Evolutionary conservation across 2,797 vertebrate genomes (phyloP).

Genomic region (Pseudomugil tenellus): DNA sequence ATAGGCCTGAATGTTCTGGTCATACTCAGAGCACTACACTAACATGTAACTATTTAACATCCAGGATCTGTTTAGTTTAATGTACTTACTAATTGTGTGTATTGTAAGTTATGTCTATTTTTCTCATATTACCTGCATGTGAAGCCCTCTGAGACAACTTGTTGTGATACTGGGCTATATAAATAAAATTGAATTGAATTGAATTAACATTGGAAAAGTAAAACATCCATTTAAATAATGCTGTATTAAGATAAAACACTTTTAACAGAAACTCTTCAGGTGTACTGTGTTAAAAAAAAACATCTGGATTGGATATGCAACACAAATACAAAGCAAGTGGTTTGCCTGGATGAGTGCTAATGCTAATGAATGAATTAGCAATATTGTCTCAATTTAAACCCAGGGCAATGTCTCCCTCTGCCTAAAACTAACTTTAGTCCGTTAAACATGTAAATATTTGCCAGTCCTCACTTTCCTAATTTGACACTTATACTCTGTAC

Average conservation of each 20-base stretch:
- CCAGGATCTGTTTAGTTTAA: too few relatives aligned
- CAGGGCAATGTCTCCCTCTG: background rate
- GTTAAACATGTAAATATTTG: background rate
- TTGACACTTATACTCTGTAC: background rate
- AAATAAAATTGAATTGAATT: too few relatives aligned
- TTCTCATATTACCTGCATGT: too few relatives aligned
- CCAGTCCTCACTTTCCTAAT: too few relatives aligned
- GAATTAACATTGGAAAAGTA: conserved; percentile 5
- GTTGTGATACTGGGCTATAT: too few relatives aligned
- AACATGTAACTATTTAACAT: background rate
- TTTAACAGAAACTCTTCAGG: background rate
- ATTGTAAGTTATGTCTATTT: too few relatives aligned
- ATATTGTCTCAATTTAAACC: background rate
- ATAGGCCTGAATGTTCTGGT: conserved; percentile 23
- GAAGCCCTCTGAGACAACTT: too few relatives aligned
- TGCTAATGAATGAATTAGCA: background rate
- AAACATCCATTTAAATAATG: background rate
- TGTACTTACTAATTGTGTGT: too few relatives aligned
- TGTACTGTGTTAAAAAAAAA: background rate
- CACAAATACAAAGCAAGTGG: background rate
- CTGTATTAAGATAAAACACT: background rate
- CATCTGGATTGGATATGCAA: too few relatives aligned
- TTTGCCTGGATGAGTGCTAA: background rate
- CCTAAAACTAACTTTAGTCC: background rate
- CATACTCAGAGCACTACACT: conserved; percentile 3